These are phyloP conservation scores for Macropus fuliginosus DNA, from an alignment of 2,797 vertebrate genomes.

Conservation along the genomic window DNA sequence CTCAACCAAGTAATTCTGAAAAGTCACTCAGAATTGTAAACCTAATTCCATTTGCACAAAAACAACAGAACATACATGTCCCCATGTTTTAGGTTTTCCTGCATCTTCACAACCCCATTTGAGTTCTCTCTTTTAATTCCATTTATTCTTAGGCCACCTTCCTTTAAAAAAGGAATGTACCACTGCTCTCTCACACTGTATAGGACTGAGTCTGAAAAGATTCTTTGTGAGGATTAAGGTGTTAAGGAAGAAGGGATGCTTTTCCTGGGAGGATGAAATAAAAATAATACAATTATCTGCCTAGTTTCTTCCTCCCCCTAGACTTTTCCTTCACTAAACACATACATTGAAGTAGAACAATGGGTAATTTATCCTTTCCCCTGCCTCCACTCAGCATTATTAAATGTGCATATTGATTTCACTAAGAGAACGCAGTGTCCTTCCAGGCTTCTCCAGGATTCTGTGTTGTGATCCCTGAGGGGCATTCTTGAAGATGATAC, in stretches of 20 bases:
- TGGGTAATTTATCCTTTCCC: neutral
- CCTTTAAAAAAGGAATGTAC: neutral
- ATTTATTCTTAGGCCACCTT: neutral
- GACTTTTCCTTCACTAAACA: neutral
- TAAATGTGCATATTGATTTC: neutral
- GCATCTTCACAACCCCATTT: neutral
- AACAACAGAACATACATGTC: neutral
- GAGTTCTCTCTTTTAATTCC: neutral
- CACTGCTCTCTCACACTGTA: neutral
- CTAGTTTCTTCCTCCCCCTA: neutral
- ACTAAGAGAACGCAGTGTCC: neutral
- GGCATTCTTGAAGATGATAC: neutral
- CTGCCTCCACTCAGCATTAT: neutral
- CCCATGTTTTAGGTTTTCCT: neutral
- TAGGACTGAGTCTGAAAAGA: neutral
- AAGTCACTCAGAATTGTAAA: neutral
- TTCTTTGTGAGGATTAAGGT: neutral
- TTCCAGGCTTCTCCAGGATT: neutral
- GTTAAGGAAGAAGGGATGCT: neutral
- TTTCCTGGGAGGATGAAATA: neutral
- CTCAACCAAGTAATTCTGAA: neutral
- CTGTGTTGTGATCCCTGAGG: neutral
- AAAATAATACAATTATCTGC: neutral
- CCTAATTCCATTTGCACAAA: neutral
- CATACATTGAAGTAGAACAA: neutral